phyloP scores from a whole-genome alignment of 2,113 vertebrate genomes.

The Ceyx margarethae region DNA sequence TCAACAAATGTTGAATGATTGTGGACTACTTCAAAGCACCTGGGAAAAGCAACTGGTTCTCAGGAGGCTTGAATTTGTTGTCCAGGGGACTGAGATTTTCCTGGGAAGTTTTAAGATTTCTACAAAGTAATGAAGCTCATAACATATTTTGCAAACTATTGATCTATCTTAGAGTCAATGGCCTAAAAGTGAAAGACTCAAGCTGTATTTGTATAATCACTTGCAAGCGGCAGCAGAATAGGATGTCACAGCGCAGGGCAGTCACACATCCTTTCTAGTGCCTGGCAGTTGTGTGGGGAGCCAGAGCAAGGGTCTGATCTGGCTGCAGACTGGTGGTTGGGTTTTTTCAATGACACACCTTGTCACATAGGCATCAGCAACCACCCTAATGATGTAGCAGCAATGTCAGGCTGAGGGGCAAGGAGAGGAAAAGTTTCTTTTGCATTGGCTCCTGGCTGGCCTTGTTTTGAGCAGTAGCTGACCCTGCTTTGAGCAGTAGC shows the following conservation, averaged over 20 bases:
- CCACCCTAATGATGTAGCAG: not conserved
- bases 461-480: not conserved
- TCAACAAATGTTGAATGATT: not conserved
- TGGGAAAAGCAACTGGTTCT: not conserved
- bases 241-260: not conserved
- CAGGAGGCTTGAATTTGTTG: not conserved
- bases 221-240: not conserved
- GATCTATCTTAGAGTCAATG: not conserved
- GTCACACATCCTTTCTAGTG: not conserved
- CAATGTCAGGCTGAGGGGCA: not conserved
- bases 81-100: not conserved
- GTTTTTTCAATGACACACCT: not conserved
- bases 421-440: not conserved
- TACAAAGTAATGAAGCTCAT: not conserved
- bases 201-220: not conserved
- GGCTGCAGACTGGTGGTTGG: not conserved
- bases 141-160: not conserved
- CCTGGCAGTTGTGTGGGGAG: not conserved
- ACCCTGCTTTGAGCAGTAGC: not conserved
- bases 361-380: not conserved
- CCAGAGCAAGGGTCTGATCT: not conserved
- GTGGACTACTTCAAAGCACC: not conserved
- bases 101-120: not conserved
- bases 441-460: not conserved
- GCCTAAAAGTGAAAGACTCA: not conserved